Percentiles rank a stretch among this genome's conserved stretches.
phyloP scores from a whole-genome alignment of 2,888 invertebrate genomes.

The Venustoraphidia nigricollis region DNA sequence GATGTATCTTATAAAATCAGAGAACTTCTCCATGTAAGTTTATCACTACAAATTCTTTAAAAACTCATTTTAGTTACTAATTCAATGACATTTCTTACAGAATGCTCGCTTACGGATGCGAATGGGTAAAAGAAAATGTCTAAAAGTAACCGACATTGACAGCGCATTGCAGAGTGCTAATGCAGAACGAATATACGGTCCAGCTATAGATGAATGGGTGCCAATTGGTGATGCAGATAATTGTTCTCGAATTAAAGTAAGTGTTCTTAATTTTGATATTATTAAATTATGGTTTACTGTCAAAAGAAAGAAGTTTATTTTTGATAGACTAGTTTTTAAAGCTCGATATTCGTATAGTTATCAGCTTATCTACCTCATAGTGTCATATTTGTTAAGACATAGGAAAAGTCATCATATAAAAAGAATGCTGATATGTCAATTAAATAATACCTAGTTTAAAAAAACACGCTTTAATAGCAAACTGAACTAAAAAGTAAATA shows the following conservation, averaged over 20 bases:
- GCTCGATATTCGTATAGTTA: background rate
- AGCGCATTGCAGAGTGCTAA: background rate
- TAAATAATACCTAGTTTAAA: too few species aligned
- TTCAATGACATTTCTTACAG: background rate
- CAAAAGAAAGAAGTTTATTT: constrained; percentile 2
- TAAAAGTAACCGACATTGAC: background rate
- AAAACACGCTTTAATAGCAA: too few species aligned
- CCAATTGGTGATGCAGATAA: background rate
- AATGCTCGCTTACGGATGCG: background rate
- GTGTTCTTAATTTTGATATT: background rate
- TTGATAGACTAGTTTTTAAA: background rate
- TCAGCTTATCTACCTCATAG: too few species aligned
- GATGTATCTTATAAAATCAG: background rate
- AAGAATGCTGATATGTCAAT: too few species aligned
- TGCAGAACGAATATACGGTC: constrained; percentile 1
- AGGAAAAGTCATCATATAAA: too few species aligned
- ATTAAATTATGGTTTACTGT: constrained; percentile 14
- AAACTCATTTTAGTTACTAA: too few species aligned
- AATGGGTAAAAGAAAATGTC: background rate
- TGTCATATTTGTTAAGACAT: too few species aligned
- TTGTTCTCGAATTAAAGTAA: background rate
- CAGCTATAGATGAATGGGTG: background rate
- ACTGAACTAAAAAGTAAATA: too few species aligned
- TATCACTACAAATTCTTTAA: background rate
- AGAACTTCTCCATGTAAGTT: constrained; percentile 1